Evolutionary conservation across 2,888 invertebrate species (phyloP), one percentile per base, ranked within the genome.

Genomic region (Tortricodes alternella): DNA sequence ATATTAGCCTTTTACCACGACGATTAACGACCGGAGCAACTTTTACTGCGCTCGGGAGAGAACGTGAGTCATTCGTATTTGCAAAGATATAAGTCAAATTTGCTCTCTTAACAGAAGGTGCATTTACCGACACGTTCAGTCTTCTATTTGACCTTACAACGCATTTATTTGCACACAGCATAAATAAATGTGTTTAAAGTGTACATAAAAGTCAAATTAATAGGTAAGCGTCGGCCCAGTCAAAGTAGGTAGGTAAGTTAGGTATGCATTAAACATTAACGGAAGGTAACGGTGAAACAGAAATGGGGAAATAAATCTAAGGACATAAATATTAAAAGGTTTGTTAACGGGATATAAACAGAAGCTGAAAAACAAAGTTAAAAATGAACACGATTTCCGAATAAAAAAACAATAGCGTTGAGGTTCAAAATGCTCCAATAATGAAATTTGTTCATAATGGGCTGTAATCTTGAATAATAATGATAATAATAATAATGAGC

Each of bases 1-100:
- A 56, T 56, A 56, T 56, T 56, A 56, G 56, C 50, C 56, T 56
- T 56, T 56, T 56, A 50, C 56, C 56, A 37, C 49, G 56, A 38
- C 50, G 56, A 56, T 56, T 56, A 56, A 56, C 49, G 56, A 50
- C 23, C 56, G 37, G 23, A 34, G 56, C 44, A 19, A 44, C 37
- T 49, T 55, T 56, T 56, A 56, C 37, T 50, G 44, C 43, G 41
- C 50, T 9, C 13, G 56, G 23, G 55, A 43, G 34, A 34, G 19
- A 24, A 48, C 39, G 53, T 44, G 49, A 50, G 43, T 49, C 56
- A 44, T 49, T 37, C 49, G 29, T 23, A 48, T 55, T 48, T 39
- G 19, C 19, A 39, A 48, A 48, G 39, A 48, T 48, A 41, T 41
- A 55, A 32, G 41, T 43, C 18, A 41, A 49, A 49, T 38, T 53